Evolutionary conservation across 2,888 invertebrate genomes (phyloP).

Genomic region (Capitulum mitella): DNA sequence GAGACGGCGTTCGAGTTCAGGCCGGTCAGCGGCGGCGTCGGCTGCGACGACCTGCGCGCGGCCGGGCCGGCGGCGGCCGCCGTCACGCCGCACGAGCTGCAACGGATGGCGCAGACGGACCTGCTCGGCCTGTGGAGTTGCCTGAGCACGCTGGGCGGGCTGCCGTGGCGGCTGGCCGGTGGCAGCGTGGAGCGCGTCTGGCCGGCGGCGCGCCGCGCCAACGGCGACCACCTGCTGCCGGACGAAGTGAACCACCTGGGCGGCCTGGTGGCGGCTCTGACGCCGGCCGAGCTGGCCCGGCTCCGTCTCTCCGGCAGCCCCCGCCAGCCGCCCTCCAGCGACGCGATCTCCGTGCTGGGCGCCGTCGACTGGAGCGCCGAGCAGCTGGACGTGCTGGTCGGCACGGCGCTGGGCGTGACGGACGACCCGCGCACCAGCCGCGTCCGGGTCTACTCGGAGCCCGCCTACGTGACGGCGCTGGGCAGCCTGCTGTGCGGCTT

Average conservation of each 20-base stretch:
- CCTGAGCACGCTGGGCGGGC: slow-evolving; percentile 1
- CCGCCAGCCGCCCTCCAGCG: background rate
- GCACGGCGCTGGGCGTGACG: background rate
- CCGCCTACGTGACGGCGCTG: background rate
- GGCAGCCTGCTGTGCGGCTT: slow-evolving; percentile 22
- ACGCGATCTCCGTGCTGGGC: slow-evolving; percentile 20
- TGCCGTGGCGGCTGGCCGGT: background rate
- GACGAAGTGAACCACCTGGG: background rate
- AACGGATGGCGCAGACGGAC: background rate
- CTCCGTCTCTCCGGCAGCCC: background rate
- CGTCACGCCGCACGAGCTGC: background rate
- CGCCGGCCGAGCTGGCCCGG: background rate
- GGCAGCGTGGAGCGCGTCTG: background rate
- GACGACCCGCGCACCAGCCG: background rate
- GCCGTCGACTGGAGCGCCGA: background rate
- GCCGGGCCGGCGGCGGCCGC: slow-evolving; percentile 15
- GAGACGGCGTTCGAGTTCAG: background rate
- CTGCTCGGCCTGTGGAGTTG: slow-evolving; percentile 7
- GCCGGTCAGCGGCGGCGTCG: background rate
- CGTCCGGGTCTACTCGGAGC: background rate
- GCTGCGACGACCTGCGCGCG: slow-evolving; percentile 17
- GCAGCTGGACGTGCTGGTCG: slow-evolving; percentile 20
- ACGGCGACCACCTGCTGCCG: background rate
- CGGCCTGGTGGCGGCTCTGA: slow-evolving; percentile 21
- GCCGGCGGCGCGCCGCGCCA: background rate